Evolutionary conservation across 2,888 invertebrate genomes (phyloP).

Genomic region (Erebia epiphron): DNA sequence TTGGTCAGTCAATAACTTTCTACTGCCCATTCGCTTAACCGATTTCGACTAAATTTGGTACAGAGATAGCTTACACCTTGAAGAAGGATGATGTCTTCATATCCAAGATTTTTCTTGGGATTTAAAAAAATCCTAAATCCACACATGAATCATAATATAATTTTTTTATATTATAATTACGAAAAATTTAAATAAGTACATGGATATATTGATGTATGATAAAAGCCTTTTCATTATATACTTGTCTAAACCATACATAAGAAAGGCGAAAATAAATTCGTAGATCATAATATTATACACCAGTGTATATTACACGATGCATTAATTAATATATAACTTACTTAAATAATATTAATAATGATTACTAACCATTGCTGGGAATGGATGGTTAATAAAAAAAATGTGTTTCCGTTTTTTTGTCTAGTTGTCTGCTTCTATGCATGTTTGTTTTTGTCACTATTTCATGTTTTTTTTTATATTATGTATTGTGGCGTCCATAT

Average conservation of each 20-base stretch:
- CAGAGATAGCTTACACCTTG: too few relatives aligned
- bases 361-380: constrained; percentile 1
- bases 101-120: too few relatives aligned
- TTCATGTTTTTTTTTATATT: constrained; percentile 36
- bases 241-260: constrained; percentile 31
- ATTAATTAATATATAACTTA: background rate
- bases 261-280: constrained; percentile 50
- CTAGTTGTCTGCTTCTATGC: constrained; percentile 68
- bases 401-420: constrained; percentile 45
- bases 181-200: background rate
- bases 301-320: background rate
- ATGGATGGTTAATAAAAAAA: constrained; percentile 26
- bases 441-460: constrained; percentile 54
- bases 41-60: too few relatives aligned
- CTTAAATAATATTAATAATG: background rate
- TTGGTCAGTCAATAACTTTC: too few relatives aligned
- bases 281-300: background rate
- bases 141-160: background rate
- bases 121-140: too few relatives aligned
- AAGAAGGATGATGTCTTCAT: too few relatives aligned
- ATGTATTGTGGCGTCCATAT: constrained; percentile 49
- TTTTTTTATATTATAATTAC: background rate
- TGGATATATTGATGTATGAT: background rate
- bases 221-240: background rate
- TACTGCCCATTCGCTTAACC: too few relatives aligned